phyloP scores from a whole-genome alignment of 2,888 invertebrate species.

The Oegoconia quadripuncta region DNA sequence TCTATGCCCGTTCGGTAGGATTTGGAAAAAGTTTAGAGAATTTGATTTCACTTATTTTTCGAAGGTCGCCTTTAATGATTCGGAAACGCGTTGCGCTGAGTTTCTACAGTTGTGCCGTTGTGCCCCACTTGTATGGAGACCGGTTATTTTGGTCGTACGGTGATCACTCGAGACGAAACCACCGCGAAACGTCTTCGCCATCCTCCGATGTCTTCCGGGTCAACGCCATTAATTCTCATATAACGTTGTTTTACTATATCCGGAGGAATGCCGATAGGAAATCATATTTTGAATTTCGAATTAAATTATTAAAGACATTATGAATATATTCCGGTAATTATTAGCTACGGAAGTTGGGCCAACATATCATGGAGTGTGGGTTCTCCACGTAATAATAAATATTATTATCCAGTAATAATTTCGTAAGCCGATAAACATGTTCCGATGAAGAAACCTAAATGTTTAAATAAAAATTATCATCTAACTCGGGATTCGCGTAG shows the following conservation, averaged over 20 bases:
- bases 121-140: conserved; percentile 44
- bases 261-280: not conserved
- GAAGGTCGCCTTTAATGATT: conserved; percentile 54
- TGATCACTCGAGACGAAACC: conserved; percentile 47
- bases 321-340: too few relatives aligned
- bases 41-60: conserved; percentile 44
- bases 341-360: too few relatives aligned
- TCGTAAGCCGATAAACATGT: conserved; percentile 3
- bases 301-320: too few relatives aligned
- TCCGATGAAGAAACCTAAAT: too few relatives aligned
- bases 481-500: too few relatives aligned
- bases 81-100: conserved; percentile 36
- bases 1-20: not conserved
- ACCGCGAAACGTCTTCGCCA: conserved; percentile 33
- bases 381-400: too few relatives aligned
- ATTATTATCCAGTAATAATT: too few relatives aligned
- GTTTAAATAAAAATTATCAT: too few relatives aligned
- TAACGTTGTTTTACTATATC: not conserved
- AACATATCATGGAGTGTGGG: too few relatives aligned
- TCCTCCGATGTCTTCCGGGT: conserved; percentile 58
- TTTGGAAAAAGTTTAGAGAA: too few relatives aligned
- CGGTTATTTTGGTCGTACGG: conserved; percentile 54
- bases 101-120: conserved; percentile 60
- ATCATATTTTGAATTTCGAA: not conserved
- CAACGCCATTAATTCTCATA: conserved; percentile 45